These are phyloP conservation scores for Catajapyx aquilonaris DNA, from an alignment of 1,140 invertebrate species.

Conservation along the genomic window DNA sequence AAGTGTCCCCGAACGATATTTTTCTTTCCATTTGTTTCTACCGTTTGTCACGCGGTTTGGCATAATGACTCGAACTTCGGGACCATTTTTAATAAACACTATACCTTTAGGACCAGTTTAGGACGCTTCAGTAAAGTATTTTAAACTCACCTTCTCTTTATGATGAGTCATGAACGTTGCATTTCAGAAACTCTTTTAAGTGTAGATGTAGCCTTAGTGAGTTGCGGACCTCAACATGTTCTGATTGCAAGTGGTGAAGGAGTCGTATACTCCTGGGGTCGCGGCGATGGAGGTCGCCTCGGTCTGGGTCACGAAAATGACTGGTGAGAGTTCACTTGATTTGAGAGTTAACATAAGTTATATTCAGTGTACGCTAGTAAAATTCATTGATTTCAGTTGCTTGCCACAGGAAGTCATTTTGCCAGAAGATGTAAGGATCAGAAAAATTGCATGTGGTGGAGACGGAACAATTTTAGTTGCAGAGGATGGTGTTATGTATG, in stretches of 20 bases:
- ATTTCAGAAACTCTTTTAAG: slow-evolving; percentile 23
- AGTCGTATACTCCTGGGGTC: slow-evolving; percentile 45
- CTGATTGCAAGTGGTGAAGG: slow-evolving; percentile 35
- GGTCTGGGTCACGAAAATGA: slow-evolving; percentile 37
- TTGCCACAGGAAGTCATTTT: slow-evolving; percentile 25
- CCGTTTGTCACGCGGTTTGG: no score
- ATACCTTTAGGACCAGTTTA: no score
- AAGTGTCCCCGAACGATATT: background rate
- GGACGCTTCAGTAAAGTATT: no score
- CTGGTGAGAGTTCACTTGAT: slow-evolving; percentile 15
- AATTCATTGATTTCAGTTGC: slow-evolving; percentile 18
- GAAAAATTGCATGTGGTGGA: slow-evolving; percentile 33
- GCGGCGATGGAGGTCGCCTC: slow-evolving; percentile 35
- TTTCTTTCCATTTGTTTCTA: no score
- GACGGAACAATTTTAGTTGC: slow-evolving; percentile 44
- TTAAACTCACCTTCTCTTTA: no score
- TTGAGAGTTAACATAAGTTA: background rate
- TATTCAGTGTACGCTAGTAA: background rate
- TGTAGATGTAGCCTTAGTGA: slow-evolving; percentile 36
- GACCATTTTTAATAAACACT: no score
- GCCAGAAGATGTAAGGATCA: slow-evolving; percentile 25
- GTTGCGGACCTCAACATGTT: slow-evolving; percentile 42
- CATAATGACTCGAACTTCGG: no score
- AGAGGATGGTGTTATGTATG: slow-evolving; percentile 34
- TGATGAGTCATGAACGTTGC: no score